Evolutionary conservation across 92 coral and sea anemone genomes (phyloP).

Genomic region (Zoanthus sansibaricus): DNA sequence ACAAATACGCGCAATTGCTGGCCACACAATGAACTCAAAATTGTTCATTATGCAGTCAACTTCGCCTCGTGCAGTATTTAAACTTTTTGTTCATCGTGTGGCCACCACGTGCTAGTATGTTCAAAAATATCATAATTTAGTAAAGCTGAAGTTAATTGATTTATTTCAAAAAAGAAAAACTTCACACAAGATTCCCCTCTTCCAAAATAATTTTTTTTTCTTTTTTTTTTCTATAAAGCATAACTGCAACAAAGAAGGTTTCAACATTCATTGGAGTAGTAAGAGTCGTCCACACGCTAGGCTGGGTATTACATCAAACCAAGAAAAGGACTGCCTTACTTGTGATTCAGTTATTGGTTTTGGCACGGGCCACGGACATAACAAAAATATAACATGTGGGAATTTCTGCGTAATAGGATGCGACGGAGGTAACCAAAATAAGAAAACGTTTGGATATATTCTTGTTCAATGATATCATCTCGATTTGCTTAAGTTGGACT

Average conservation of each 20-base stretch:
- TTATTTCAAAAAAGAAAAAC: too few species aligned
- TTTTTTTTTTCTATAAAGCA: not conserved
- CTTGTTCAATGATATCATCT: constrained; percentile 16
- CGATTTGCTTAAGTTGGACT: too few species aligned
- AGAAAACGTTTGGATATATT: constrained; percentile 39
- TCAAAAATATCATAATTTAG: too few species aligned
- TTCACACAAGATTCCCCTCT: too few species aligned
- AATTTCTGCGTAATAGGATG: not conserved
- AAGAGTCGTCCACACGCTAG: not conserved
- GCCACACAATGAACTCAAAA: too few species aligned
- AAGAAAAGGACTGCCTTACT: constrained; percentile 31
- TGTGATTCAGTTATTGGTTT: constrained; percentile 54
- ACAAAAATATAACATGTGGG: constrained; percentile 4
- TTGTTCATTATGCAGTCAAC: too few species aligned
- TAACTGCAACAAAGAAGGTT: constrained; percentile 50
- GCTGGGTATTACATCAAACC: constrained; percentile 35
- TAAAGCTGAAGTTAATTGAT: not conserved
- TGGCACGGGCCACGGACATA: not conserved
- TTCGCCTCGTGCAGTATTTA: too few species aligned
- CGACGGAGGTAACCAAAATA: constrained; percentile 1
- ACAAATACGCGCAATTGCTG: too few species aligned
- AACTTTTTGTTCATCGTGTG: too few species aligned
- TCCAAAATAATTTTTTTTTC: too few species aligned
- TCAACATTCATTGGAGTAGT: constrained; percentile 7
- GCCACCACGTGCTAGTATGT: too few species aligned